A percentile compares a stretch with the other conserved stretches of the same genome.
These are phyloP conservation scores for Hirtodrosophila trivittata DNA, from an alignment of 2,888 invertebrate species.

Conservation along the genomic window DNA sequence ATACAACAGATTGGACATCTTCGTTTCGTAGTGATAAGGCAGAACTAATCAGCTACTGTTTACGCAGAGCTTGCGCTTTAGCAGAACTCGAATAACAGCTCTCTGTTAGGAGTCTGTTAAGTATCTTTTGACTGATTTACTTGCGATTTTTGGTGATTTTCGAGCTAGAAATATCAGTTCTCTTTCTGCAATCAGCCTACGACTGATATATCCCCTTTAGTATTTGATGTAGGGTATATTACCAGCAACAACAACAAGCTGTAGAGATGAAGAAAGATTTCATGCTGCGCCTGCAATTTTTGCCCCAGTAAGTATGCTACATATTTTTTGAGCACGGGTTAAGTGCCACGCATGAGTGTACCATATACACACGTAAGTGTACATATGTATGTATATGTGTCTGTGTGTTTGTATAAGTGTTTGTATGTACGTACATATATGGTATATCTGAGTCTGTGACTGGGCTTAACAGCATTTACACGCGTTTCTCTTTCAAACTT, in stretches of 20 bases:
- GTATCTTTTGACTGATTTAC: too few species aligned
- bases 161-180: too few species aligned
- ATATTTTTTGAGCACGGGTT: conserved; percentile 68
- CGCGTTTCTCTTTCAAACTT: conserved; percentile 35
- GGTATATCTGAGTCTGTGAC: conserved; percentile 42
- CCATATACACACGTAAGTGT: conserved; percentile 9
- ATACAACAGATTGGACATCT: too few species aligned
- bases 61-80: too few species aligned
- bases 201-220: too few species aligned
- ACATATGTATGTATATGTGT: conserved; percentile 9
- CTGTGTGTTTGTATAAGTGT: conserved; percentile 10
- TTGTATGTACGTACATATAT: conserved; percentile 16
- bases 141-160: too few species aligned
- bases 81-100: too few species aligned
- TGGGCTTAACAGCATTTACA: conserved; percentile 48
- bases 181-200: too few species aligned
- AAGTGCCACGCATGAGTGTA: conserved; percentile 53
- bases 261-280: conserved; percentile 59
- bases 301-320: conserved; percentile 75
- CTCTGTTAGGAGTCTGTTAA: too few species aligned
- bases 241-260: conserved; percentile 33
- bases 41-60: too few species aligned
- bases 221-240: conserved; percentile 35
- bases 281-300: conserved; percentile 66
- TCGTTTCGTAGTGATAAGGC: too few species aligned